Percentiles rank a stretch among this genome's conserved stretches.
phyloP scores from a whole-genome alignment of 2,797 vertebrate species.

The Phataginus tricuspis region DNA sequence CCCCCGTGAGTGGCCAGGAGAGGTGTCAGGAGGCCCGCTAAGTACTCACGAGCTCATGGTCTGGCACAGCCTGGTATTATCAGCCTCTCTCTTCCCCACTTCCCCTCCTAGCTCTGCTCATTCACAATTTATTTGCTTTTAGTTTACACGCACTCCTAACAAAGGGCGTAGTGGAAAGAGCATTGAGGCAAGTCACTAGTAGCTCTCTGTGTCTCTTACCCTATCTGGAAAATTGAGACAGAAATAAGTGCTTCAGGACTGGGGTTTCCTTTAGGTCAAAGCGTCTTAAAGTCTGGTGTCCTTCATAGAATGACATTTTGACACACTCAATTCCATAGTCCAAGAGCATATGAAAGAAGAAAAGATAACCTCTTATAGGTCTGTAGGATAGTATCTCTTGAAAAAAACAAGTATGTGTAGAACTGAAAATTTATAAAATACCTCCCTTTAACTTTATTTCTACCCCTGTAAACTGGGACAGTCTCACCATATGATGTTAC shows the following conservation, averaged over 20 bases:
- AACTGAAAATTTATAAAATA: neutral
- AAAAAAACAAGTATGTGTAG: neutral
- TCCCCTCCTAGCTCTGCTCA: neutral
- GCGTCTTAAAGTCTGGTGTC: neutral
- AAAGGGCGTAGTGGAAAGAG: rapidly evolving
- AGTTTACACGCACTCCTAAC: neutral
- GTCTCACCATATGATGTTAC: neutral
- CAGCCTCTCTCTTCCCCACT: rapidly evolving
- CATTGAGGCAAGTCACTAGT: neutral
- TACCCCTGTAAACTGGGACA: too few relatives aligned
- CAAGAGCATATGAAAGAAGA: neutral
- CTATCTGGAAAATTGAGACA: neutral
- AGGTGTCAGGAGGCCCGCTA: neutral
- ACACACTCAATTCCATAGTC: neutral
- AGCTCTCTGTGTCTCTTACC: neutral
- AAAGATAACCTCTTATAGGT: neutral
- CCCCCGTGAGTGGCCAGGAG: neutral
- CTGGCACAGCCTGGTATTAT: neutral
- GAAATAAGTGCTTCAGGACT: neutral
- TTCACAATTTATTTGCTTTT: neutral
- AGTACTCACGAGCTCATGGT: rapidly evolving
- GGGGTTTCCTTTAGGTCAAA: neutral
- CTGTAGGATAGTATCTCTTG: neutral
- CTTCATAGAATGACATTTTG: neutral
- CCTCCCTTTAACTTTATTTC: neutral